Base-by-base conservation (phyloP, 2,888 invertebrate species). In the Sisyra nigra region DNA sequence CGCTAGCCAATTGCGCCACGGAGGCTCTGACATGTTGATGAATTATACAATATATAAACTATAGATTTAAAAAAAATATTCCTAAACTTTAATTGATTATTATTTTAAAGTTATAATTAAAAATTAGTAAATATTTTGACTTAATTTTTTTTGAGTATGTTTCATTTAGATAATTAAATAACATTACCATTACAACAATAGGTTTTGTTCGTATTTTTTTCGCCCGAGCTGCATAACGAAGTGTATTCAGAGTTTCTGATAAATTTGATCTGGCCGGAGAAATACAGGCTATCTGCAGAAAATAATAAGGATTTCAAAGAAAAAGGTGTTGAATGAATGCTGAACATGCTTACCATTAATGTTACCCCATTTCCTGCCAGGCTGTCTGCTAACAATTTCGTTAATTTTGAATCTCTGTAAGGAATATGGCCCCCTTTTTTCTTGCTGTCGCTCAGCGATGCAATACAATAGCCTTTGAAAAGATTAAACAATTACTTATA, bases 1-100 rank as follows among this genome's bases (percentile, higher is more conserved):
- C 87, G 87, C 87, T 88, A 86, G 72, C 87, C 87, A 61, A 85
- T 86, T 87, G 86, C 86, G 86, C 86, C 86, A 87, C 86, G 83
- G 80, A 82, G 80, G 69, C 69, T 43, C 34, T 43, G 24, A 24
- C 24, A 24, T 5, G 7, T 24, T 7, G 24, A 3, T 7, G 24
- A 24, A 5, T 24, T 24, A 3, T 5, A 24, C 24, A 24, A 5
- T 24, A 24, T 24, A 24, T 24, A 24, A 24, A 24, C 24, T 24
- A 24, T 24, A 24, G 24, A 7, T 7, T 24, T 24, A 24, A 5
- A 5, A 24, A 24, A 5, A 24, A 24, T 24, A 5, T 24, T n/a
- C 3, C 7, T 7, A 24, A 24, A 24, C 7, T 24, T 24, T 24
- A 5, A 24, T 24, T 24, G 24, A 24, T 24, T 24, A 5, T 24